phyloP scores from a whole-genome alignment of 2,797 vertebrate genomes.

The Melopsittacus undulatus region DNA sequence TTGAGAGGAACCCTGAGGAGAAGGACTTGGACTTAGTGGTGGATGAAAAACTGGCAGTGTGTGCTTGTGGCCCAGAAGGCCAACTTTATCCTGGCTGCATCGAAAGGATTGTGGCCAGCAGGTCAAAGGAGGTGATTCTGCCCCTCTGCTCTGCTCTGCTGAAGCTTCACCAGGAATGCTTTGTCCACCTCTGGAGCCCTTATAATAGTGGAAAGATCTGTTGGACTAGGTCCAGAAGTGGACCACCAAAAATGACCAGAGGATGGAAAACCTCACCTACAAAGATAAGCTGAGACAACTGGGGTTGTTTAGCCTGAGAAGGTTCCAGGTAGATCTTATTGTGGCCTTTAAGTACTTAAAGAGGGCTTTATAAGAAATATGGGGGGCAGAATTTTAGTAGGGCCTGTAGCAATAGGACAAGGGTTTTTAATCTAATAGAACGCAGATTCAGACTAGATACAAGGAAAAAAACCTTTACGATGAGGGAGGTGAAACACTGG shows the following conservation, averaged over 20 bases:
- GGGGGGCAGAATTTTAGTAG: background rate
- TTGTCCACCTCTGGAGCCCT: background rate
- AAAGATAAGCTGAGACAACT: background rate
- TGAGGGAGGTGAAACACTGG: background rate
- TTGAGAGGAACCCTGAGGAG: background rate
- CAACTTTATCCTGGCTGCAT: background rate
- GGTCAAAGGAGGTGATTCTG: background rate
- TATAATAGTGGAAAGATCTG: background rate
- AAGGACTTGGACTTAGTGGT: background rate
- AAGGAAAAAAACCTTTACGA: background rate
- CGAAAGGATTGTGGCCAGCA: background rate
- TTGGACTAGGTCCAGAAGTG: background rate
- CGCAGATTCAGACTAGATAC: background rate
- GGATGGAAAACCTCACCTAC: background rate
- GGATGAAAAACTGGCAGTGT: background rate
- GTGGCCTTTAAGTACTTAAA: background rate
- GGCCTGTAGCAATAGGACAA: rapidly evolving
- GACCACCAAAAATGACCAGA: background rate
- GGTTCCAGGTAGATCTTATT: background rate
- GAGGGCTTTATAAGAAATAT: background rate
- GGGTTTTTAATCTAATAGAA: background rate
- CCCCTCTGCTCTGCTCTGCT: background rate
- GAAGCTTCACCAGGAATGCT: background rate
- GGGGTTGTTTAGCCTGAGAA: background rate
- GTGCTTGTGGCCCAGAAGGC: background rate